These are phyloP conservation scores for Drosophila prostipennis DNA, from an alignment of 2,888 invertebrate species.

Conservation along the genomic window DNA sequence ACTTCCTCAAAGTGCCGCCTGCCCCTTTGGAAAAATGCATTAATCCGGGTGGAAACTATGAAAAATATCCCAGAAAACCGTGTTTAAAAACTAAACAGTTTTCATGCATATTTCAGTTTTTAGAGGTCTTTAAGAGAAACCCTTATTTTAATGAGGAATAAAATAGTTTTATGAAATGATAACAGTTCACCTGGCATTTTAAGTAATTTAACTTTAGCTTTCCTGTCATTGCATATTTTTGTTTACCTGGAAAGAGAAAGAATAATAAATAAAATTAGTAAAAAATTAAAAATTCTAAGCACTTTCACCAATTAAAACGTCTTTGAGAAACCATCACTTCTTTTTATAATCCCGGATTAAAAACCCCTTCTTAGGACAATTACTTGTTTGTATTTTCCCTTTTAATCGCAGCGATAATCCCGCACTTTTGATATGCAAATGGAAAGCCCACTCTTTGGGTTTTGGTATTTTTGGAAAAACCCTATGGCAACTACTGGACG, in stretches of 20 bases:
- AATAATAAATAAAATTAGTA: not conserved
- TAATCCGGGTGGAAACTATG: not conserved
- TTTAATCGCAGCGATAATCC: not conserved
- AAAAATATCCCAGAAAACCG: not conserved
- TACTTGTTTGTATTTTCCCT: not conserved
- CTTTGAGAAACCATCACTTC: not conserved
- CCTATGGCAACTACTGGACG: constrained; percentile 12
- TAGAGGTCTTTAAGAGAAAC: no score
- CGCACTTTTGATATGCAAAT: constrained; percentile 13
- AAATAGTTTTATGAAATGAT: not conserved
- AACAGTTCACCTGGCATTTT: not conserved
- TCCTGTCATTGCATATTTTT: not conserved
- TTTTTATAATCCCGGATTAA: not conserved
- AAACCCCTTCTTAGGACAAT: not conserved
- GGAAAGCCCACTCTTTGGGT: not conserved
- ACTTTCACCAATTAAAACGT: not conserved
- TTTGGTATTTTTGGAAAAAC: not conserved
- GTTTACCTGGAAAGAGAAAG: constrained; percentile 13
- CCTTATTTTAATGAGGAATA: no score
- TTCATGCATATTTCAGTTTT: not conserved
- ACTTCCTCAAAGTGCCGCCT: not conserved
- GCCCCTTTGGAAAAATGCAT: not conserved
- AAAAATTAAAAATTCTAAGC: not conserved
- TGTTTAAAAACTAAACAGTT: not conserved
- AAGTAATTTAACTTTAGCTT: not conserved